These are phyloP conservation scores for Sitta carolinensis DNA, from an alignment of 2,797 vertebrate genomes.

Conservation along the genomic window DNA sequence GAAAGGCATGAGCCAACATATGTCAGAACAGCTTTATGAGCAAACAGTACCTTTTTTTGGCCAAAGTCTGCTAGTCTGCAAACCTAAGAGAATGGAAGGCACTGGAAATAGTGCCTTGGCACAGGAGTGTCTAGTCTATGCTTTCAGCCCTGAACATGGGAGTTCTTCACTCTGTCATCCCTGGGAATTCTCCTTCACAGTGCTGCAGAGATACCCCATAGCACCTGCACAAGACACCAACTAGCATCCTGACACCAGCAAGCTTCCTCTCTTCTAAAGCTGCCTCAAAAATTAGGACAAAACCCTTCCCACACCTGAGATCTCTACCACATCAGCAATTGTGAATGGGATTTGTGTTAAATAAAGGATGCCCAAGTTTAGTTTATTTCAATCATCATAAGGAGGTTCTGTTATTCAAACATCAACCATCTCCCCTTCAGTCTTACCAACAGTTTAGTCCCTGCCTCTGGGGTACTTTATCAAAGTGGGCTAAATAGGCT, in stretches of 20 bases:
- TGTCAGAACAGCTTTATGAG: background rate
- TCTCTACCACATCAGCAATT: background rate
- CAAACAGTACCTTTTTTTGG: background rate
- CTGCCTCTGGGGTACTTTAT: background rate
- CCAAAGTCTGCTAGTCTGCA: background rate
- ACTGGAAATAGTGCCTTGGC: background rate
- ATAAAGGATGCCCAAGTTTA: background rate
- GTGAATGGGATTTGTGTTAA: background rate
- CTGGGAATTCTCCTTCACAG: background rate
- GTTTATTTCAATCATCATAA: background rate
- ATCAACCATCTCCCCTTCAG: background rate
- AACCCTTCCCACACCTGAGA: background rate
- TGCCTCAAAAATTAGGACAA: background rate
- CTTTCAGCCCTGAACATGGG: background rate
- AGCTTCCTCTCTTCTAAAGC: background rate
- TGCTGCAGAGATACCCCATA: background rate
- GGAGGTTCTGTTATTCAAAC: background rate
- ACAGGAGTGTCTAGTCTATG: background rate
- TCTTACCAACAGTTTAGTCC: background rate
- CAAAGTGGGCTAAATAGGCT: background rate
- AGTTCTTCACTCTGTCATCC: background rate
- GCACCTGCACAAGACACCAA: background rate
- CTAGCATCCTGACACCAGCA: background rate
- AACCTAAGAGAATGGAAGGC: background rate
- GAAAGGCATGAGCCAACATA: background rate